Evolutionary conservation across 2,797 vertebrate species (phyloP).

Genomic region (Poecilia gillii): DNA sequence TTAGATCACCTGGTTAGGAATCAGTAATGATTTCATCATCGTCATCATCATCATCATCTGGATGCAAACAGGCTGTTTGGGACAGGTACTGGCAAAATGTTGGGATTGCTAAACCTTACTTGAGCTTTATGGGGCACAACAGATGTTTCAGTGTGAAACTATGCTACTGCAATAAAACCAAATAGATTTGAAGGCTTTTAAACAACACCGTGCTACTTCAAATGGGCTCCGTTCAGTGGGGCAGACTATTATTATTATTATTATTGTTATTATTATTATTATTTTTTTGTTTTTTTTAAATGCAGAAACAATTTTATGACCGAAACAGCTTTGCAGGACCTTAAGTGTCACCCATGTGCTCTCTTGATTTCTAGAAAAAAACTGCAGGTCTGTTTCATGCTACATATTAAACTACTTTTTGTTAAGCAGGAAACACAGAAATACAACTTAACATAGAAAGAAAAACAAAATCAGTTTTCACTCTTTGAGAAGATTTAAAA

Average conservation of each 20-base stretch:
- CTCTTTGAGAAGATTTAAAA: background rate
- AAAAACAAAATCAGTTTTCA: background rate
- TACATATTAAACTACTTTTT: constrained; percentile 13
- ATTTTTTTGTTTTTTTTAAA: background rate
- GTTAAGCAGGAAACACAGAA: background rate
- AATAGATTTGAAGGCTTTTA: background rate
- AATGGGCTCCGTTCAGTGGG: constrained; percentile 1
- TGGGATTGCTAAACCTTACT: background rate
- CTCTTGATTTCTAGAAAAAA: constrained; percentile 23
- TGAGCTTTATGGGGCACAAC: background rate
- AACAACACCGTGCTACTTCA: constrained; percentile 1
- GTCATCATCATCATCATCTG: background rate
- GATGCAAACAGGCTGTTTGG: background rate
- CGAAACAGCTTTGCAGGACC: constrained; percentile 4
- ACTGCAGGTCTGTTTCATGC: constrained; percentile 13
- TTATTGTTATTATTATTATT: background rate
- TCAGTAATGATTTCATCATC: background rate
- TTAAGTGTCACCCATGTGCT: constrained; percentile 28
- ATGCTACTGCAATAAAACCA: background rate
- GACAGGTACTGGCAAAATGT: background rate
- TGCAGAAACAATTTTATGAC: constrained; percentile 11
- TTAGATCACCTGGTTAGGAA: background rate
- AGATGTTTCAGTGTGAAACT: background rate
- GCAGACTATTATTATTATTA: background rate
- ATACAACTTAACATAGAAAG: constrained; percentile 20